These are phyloP conservation scores for Pollenia griseotomentosa DNA, from an alignment of 2,888 invertebrate genomes.

Conservation along the genomic window DNA sequence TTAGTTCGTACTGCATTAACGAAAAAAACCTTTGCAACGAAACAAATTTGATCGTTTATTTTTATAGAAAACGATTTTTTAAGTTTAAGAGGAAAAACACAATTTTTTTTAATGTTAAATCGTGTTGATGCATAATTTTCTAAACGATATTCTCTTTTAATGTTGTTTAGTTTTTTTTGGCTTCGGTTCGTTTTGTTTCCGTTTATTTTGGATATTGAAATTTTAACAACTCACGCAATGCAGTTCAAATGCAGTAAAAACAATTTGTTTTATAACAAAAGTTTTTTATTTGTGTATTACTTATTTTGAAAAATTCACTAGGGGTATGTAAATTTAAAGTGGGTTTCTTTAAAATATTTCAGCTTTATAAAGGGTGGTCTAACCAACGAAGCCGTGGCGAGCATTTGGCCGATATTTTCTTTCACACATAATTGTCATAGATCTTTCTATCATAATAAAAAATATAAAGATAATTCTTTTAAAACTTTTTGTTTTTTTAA, in stretches of 20 bases:
- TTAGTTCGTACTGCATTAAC: slow-evolving; percentile 48
- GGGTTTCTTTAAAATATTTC: too few species aligned
- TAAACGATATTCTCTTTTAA: slow-evolving; percentile 51
- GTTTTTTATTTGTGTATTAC: slow-evolving; percentile 33
- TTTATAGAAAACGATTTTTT: slow-evolving; percentile 65
- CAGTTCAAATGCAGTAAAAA: slow-evolving; percentile 10
- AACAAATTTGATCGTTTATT: slow-evolving; percentile 63
- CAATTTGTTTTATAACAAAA: slow-evolving; percentile 36
- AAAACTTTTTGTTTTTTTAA: too few species aligned
- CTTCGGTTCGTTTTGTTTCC: neutral
- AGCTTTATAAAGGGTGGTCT: too few species aligned
- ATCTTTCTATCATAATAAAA: too few species aligned
- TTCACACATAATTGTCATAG: too few species aligned
- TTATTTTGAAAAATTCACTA: neutral
- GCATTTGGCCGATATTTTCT: too few species aligned
- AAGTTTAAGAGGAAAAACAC: slow-evolving; percentile 60
- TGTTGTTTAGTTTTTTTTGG: neutral
- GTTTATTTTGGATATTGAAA: slow-evolving; percentile 47
- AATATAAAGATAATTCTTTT: too few species aligned
- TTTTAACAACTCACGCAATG: slow-evolving; percentile 67
- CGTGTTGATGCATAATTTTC: slow-evolving; percentile 72
- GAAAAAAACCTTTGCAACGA: slow-evolving; percentile 10
- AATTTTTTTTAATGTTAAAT: slow-evolving; percentile 71
- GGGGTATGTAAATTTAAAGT: slow-evolving; percentile 30
- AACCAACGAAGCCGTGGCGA: too few species aligned